phyloP scores from a whole-genome alignment of 64 coral and sea anemone genomes.

The Catalaphyllia jardinei region DNA sequence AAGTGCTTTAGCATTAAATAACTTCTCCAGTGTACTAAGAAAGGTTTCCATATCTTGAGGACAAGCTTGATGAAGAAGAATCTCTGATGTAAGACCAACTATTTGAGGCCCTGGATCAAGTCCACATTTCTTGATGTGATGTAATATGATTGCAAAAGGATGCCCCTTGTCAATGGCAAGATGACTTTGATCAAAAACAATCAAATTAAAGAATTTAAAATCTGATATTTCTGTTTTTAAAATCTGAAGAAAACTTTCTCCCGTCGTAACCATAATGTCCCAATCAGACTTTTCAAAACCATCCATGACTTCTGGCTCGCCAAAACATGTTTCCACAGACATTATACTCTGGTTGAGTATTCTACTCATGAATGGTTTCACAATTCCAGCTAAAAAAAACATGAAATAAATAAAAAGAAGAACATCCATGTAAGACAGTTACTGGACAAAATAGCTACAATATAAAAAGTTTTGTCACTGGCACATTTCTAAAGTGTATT shows the following conservation, averaged over 20 bases:
- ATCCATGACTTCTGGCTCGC: not conserved
- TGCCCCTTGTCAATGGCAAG: not conserved
- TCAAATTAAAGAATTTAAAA: constrained; percentile 4
- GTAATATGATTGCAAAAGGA: constrained; percentile 5
- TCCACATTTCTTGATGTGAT: not conserved
- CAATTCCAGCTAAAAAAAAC: not conserved
- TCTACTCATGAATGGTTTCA: constrained; percentile 6
- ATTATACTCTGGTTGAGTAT: not conserved
- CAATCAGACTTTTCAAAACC: not conserved
- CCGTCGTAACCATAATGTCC: constrained; percentile 14
- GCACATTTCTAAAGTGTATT: no score
- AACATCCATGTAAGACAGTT: not conserved
- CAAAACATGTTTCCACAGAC: constrained; percentile 26
- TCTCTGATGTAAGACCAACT: constrained; percentile 32
- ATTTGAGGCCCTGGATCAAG: constrained; percentile 15
- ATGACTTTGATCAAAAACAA: constrained; percentile 44
- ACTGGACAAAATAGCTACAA: no score
- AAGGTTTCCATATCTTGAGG: not conserved
- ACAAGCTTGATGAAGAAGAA: not conserved
- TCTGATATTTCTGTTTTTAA: not conserved
- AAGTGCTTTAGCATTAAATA: constrained; percentile 10
- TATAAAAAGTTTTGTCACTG: no score
- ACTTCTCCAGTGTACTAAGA: not conserved
- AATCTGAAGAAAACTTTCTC: not conserved
- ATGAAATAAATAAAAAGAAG: not conserved